Base-by-base conservation (phyloP, 1,140 invertebrate genomes). In the Geopemphigus sp. region DNA sequence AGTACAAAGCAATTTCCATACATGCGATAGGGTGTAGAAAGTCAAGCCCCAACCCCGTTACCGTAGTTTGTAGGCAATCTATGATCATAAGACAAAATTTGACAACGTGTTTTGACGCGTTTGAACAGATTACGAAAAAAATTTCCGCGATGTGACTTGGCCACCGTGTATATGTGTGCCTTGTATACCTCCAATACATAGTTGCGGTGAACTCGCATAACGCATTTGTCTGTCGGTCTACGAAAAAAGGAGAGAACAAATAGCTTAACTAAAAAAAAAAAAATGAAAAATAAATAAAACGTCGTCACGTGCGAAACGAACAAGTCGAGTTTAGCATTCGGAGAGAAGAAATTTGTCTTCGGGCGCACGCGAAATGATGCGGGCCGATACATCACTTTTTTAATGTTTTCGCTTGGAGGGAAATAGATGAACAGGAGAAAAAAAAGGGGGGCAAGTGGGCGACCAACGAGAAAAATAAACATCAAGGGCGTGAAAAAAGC, bases 361-460 rank as follows among this genome's bases (percentile, higher is more conserved):
- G 54, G 29, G 32, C 72, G 54, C 54, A 45, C 72, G 32, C 56
- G 56, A 76, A 76, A 59, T 76, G 72, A 76, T 54, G 15, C 53
- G 72, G 15, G 22, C 72, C 72, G 72, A 76, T 76, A 76, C 72
- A 76, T 76, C 72, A 76, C 72, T 76, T 76, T 76, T 76, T 59
- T 76, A 76, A 76, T 76, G 72, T 76, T 76, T 76, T 45, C 54
- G 32, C 32, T 39, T n/a, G 32, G 22, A 8, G n/a, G n/a, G n/a
- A n/a, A n/a, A n/a, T n/a, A n/a, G 8, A 39, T 39, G 3, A 8
- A 8, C 3, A 39, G 32, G 32, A 8, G 32, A 39, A 39, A 39
- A 39, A 39, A 8, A 8, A 6, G 17, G 11, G 32, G 32, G 57
- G 56, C 32, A 68, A 68, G 32, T 68, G 26, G 57, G 54, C 53